Evolutionary conservation across 2,797 vertebrate genomes (phyloP), one percentile per base, ranked within the genome.

Genomic region (Linurgus olivaceus): DNA sequence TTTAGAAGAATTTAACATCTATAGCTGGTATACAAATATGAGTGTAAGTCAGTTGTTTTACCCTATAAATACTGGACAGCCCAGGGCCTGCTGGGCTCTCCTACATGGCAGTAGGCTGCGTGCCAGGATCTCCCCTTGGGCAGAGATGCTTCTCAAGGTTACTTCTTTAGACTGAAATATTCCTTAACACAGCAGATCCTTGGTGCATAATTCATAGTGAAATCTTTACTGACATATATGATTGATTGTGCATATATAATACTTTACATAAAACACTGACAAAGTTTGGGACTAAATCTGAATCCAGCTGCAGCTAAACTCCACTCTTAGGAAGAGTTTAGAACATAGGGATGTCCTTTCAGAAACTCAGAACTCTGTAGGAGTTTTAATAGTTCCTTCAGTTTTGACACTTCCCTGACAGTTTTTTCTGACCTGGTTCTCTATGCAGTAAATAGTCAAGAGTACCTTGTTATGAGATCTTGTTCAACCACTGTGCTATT

Each of bases 101-200:
- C 11, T 54, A 6, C 35, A 14, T n/a, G 26, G 26, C 21, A 61
- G 13, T 12, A 35, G 26, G 31, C 40, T n/a, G 9, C 0, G 0
- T 48, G 35, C 31, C 70, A 54, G 7, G 11, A 37, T 48, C 4
- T 68, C 7, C 18, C 13, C 23, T 48, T 48, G 26, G 23, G 10
- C 1, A 61, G 40, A 42, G 21, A 68, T 5, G 6, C 21, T 25
- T 42, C 40, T 37, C 13, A 48, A 54, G 20, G 18, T 48, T 74
- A 47, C 31, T n/a, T 47, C 21, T 42, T 67, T 14, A 61, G 26
- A 23, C 6, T 35, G 14, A 81, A 37, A 67, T 16, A 31, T 40
- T 47, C 17, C 15, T 35, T 61, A 40, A 13, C 10, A 37, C 7
- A 55, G 42, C 10, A 61, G 31, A 24, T n/a, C 35, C 15, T n/a